These are phyloP conservation scores for Pharmacophagus antenor DNA, from an alignment of 2,888 invertebrate species.

Conservation along the genomic window DNA sequence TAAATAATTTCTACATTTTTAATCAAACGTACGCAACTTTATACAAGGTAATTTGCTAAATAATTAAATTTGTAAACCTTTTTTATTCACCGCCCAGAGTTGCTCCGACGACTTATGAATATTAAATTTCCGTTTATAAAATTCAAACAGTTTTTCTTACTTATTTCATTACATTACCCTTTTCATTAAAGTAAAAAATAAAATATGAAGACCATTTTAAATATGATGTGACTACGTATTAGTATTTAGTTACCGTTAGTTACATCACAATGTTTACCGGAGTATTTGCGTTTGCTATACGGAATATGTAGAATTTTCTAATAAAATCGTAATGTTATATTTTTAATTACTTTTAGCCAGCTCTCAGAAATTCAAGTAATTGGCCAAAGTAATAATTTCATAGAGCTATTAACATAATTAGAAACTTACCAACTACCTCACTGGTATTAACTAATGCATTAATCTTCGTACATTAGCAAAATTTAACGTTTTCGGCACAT, in stretches of 20 bases:
- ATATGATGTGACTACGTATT: too few species aligned
- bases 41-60: neutral
- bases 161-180: neutral
- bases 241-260: too few species aligned
- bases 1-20: too few species aligned
- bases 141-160: slow-evolving; percentile 5
- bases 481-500: slow-evolving; percentile 71
- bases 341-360: neutral
- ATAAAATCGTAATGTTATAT: neutral
- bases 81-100: slow-evolving; percentile 5
- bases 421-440: slow-evolving; percentile 13
- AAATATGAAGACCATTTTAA: too few species aligned
- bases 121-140: slow-evolving; percentile 19
- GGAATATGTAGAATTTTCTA: neutral
- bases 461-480: slow-evolving; percentile 50
- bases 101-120: slow-evolving; percentile 24
- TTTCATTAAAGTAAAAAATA: neutral
- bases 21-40: too few species aligned
- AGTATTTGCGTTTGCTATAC: neutral
- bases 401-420: slow-evolving; percentile 17
- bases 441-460: slow-evolving; percentile 13
- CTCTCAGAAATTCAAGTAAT: neutral
- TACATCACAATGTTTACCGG: too few species aligned
- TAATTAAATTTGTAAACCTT: neutral
- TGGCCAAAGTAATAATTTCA: slow-evolving; percentile 4